phyloP scores from a whole-genome alignment of 2,113 vertebrate species.

The Meriones unguiculatus region DNA sequence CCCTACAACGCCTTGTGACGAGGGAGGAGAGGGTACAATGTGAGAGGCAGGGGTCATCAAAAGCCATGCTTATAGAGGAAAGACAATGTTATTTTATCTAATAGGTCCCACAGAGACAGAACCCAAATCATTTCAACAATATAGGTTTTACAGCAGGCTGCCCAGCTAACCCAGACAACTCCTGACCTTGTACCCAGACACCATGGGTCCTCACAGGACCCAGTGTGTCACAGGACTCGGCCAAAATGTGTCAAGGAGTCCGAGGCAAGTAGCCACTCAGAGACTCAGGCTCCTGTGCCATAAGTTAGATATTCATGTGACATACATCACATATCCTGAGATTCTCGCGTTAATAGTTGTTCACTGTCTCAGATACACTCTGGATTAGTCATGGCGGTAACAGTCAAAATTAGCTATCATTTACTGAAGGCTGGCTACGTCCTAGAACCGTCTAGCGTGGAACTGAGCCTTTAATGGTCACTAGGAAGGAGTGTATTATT shows the following conservation, averaged over 20 bases:
- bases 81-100: background rate
- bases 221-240: background rate
- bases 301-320: background rate
- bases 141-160: background rate
- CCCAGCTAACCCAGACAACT: background rate
- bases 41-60: background rate
- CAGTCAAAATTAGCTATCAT: background rate
- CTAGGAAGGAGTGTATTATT: background rate
- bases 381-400: background rate
- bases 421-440: background rate
- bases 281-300: background rate
- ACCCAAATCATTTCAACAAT: background rate
- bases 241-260: background rate
- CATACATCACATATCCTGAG: background rate
- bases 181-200: background rate
- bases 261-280: background rate
- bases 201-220: background rate
- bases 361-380: background rate
- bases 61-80: background rate
- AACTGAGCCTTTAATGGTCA: background rate
- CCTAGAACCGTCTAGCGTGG: background rate
- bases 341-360: background rate
- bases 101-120: slow-evolving; percentile 7
- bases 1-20: fast-evolving
- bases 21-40: background rate